Conservation (phyloP, 1,140 invertebrate genomes). For the Drosophila mayri region DNA sequence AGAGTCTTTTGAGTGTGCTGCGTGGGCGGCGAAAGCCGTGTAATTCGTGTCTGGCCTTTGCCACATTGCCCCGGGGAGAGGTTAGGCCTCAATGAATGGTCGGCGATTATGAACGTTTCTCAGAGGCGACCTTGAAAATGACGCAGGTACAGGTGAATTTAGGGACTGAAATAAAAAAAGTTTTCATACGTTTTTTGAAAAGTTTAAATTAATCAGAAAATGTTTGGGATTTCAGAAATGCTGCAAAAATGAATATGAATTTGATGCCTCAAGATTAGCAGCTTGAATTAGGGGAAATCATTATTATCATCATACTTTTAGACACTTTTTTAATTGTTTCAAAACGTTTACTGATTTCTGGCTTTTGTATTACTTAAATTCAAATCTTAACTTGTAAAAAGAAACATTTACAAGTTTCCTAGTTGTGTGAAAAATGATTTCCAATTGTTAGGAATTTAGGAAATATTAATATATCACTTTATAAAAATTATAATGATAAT, state of each 20-base stretch:
- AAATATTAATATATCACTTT: neutral
- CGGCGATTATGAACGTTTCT: constrained; percentile 1
- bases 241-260: too few relatives aligned
- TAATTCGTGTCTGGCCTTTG: constrained; percentile 39
- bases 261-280: neutral
- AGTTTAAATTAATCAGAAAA: neutral
- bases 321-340: neutral
- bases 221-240: too few relatives aligned
- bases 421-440: too few relatives aligned
- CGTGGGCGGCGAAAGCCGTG: constrained; percentile 24
- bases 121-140: constrained; percentile 20
- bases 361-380: neutral
- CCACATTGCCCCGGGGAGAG: constrained; percentile 22
- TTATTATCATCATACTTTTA: neutral
- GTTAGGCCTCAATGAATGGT: constrained; percentile 12
- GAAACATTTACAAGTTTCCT: too few relatives aligned
- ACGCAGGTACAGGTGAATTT: constrained; percentile 36
- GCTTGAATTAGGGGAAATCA: neutral
- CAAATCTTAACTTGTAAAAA: neutral
- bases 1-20: constrained; percentile 7
- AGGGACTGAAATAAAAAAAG: neutral
- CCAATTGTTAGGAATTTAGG: too few relatives aligned
- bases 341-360: neutral
- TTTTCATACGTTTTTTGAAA: neutral
- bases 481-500: neutral